Evolutionary conservation across 1,140 invertebrate species (phyloP).

Genomic region (Drosophila kurseongensis): DNA sequence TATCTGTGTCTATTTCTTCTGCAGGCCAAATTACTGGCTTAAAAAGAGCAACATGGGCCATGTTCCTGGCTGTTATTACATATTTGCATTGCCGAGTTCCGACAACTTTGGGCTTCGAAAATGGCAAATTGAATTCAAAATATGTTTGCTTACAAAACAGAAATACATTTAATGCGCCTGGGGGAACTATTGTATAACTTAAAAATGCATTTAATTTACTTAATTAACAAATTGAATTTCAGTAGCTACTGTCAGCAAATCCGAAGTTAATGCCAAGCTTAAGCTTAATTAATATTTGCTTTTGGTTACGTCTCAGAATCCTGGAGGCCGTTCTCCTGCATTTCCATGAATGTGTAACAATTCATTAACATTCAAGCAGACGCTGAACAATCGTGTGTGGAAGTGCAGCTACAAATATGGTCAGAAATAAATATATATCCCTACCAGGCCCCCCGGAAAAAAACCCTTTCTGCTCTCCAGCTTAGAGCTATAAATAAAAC

Average conservation of each 20-base stretch:
- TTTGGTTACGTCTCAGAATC: neutral
- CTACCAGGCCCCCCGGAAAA: neutral
- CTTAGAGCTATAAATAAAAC: slow-evolving; percentile 69
- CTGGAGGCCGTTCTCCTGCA: slow-evolving; percentile 33
- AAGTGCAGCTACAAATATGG: slow-evolving; percentile 44
- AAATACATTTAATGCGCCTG: slow-evolving; percentile 3
- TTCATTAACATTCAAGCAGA: slow-evolving; percentile 76
- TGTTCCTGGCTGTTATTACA: slow-evolving; percentile 25
- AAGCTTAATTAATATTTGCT: slow-evolving; percentile 69
- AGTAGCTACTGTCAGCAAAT: neutral
- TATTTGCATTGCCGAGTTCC: slow-evolving; percentile 23
- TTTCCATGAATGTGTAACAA: slow-evolving; percentile 69
- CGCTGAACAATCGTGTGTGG: slow-evolving; percentile 53
- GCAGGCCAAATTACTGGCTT: slow-evolving; percentile 41
- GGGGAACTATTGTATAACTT: slow-evolving; percentile 9
- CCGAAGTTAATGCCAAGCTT: slow-evolving; percentile 27
- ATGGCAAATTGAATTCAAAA: slow-evolving; percentile 54
- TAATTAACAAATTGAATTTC: slow-evolving; percentile 59
- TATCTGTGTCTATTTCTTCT: slow-evolving; percentile 37
- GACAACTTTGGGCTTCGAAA: slow-evolving; percentile 22
- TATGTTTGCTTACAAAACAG: slow-evolving; percentile 26
- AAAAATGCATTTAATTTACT: slow-evolving; percentile 49
- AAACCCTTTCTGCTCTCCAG: slow-evolving; percentile 60
- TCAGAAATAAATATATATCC: slow-evolving; percentile 56
- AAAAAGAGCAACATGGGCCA: slow-evolving; percentile 32